Evolutionary conservation across 2,888 invertebrate genomes (phyloP).

Genomic region (Girardia tigrina): DNA sequence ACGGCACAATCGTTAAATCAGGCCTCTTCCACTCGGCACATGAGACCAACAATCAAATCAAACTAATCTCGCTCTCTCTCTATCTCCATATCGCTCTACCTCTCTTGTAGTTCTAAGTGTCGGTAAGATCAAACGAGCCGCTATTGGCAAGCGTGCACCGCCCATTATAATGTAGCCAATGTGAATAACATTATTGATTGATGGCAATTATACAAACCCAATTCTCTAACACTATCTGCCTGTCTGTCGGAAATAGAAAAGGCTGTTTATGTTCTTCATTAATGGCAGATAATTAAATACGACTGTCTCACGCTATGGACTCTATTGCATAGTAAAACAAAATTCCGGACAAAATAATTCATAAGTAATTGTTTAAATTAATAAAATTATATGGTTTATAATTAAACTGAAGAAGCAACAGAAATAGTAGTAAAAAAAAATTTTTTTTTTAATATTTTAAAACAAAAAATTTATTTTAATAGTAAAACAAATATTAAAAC

Average conservation of each 20-base stretch:
- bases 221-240: conserved; percentile 23
- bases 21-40: conserved; percentile 11
- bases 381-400: conserved; percentile 1
- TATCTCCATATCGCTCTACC: not conserved
- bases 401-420: not conserved
- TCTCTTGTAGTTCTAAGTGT: conserved; percentile 23
- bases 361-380: conserved; percentile 19
- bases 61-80: conserved; percentile 13
- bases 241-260: conserved; percentile 23
- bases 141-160: conserved; percentile 23
- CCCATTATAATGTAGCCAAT: conserved; percentile 17
- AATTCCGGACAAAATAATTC: conserved; percentile 23
- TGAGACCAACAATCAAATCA: not conserved
- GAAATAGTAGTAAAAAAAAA: not conserved
- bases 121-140: conserved; percentile 10
- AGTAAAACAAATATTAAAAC: too few relatives aligned
- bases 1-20: not conserved
- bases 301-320: conserved; percentile 23
- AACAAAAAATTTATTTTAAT: too few relatives aligned
- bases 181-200: conserved; percentile 23
- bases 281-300: conserved; percentile 23
- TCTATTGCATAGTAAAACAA: conserved; percentile 11
- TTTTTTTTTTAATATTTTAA: too few relatives aligned
- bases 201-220: conserved; percentile 21
- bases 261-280: conserved; percentile 23